A percentile compares a stretch with the other conserved stretches of the same genome.
phyloP scores from a whole-genome alignment of 2,113 vertebrate species.

The Nibea coibor region DNA sequence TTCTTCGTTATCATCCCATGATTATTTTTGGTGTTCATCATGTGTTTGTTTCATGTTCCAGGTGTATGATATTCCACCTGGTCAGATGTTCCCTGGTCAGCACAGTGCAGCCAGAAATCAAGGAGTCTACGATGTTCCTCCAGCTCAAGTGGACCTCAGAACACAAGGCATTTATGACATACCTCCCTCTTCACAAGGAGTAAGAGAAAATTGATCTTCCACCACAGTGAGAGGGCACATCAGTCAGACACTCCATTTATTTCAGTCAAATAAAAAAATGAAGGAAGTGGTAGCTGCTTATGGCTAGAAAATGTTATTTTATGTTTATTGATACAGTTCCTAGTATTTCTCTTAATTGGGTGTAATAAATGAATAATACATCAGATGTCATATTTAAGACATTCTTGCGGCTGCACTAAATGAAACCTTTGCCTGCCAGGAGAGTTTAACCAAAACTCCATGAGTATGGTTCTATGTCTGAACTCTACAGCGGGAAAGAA shows the following conservation, averaged over 20 bases:
- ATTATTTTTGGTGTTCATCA: too few relatives aligned
- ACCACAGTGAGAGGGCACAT: conserved; percentile 23
- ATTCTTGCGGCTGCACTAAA: conserved; percentile 72
- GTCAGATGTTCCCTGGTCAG: conserved; percentile 78
- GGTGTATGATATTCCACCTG: conserved; percentile 94
- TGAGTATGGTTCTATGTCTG: conserved; percentile 46
- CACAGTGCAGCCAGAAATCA: conserved; percentile 75
- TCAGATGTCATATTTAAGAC: conserved; percentile 70
- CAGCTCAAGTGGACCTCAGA: conserved; percentile 84
- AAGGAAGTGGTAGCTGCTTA: conserved; percentile 32
- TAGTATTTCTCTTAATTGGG: conserved; percentile 68
- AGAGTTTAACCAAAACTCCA: conserved; percentile 60
- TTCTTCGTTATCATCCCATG: not conserved
- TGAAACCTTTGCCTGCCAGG: conserved; percentile 75
- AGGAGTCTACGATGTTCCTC: conserved; percentile 91
- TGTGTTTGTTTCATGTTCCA: conserved; percentile 61
- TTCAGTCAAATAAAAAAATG: conserved; percentile 22
- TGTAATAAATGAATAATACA: conserved; percentile 63
- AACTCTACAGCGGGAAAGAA: conserved; percentile 49
- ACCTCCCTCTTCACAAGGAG: conserved; percentile 79
- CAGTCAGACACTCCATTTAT: conserved; percentile 2
- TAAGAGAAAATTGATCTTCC: conserved; percentile 48
- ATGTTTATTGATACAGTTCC: conserved; percentile 53
- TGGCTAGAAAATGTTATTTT: conserved; percentile 40
- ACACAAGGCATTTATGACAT: conserved; percentile 80